Base-by-base conservation (phyloP, 1,140 invertebrate species). In the Homalodisca vitripennis region DNA sequence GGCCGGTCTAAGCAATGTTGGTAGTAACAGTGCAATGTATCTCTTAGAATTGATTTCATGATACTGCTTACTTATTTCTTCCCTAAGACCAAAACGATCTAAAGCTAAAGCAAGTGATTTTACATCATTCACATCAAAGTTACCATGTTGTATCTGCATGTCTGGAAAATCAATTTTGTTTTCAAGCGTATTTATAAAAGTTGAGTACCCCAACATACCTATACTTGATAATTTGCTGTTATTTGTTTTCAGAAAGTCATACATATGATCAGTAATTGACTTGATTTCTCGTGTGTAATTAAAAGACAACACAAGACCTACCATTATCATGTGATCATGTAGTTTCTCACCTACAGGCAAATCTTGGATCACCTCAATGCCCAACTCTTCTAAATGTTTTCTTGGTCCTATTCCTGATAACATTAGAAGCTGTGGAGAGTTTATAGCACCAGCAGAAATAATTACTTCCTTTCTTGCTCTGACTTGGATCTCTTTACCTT, bases 161-260 rank as follows among this genome's bases (percentile, higher is more conserved):
- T 94, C 92, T 0, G 92, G 92, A 82, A 88, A 92, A 53, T 79
- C 76, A 75, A 92, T 17, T n/a, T 68, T 84, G 0, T 90, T 91
- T 72, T 87, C 92, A 67, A 86, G 88, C 0, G 92, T 93, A 71
- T 92, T 92, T 0, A 94, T 85, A 75, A 93, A 94, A 0, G 89
- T 92, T 41, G 93, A 80, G 1, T 92, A 92, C 80, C 94, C 92
- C 1, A 77, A 77, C 30, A 92, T 92, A 0, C 92, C 92, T 0
- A 93, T 78, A 0, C 87, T 88, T 0, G 91, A 92, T 3, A 68
- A n/a, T 31, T 53, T 24, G 20, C 67, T 55, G 14, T 73, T 69
- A 1, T 75, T 75, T 31, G 79, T 75, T n/a, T 31, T 60, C 12
- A 91, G 89, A 67, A 29, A 93, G 73, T 93, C 89, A 3, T 93